Conservation (phyloP, 2,888 invertebrate genomes). For the Nemotelus pantherinus region DNA sequence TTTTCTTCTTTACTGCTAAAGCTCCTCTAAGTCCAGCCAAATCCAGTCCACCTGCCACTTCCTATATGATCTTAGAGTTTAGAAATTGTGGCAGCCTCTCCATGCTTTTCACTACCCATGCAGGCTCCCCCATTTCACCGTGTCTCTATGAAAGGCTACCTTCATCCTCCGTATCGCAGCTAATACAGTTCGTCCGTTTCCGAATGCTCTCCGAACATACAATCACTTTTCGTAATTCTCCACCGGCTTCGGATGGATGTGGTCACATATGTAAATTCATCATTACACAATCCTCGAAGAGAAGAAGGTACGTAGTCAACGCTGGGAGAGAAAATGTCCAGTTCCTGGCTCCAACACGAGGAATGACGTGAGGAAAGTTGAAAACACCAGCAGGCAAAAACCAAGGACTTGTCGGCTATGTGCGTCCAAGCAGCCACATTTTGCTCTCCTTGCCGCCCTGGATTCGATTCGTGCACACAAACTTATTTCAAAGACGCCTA, state of each 20-base stretch:
- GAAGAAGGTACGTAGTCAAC: neutral
- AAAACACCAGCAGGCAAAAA: constrained; percentile 8
- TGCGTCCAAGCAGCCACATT: constrained; percentile 37
- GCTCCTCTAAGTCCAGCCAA: neutral
- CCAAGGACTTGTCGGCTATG: constrained; percentile 19
- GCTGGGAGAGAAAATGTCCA: neutral
- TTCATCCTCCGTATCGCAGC: neutral
- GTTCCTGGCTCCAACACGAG: too few species aligned
- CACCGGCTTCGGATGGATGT: constrained; percentile 11
- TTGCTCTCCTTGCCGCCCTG: neutral
- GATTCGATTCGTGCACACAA: constrained; percentile 3
- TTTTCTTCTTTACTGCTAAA: neutral
- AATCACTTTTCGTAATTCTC: neutral
- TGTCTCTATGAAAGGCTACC: neutral
- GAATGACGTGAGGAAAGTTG: neutral
- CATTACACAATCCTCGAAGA: constrained; percentile 38
- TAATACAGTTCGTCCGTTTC: constrained; percentile 21
- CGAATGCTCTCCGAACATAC: neutral
- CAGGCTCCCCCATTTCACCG: neutral
- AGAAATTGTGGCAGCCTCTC: neutral
- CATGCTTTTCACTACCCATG: neutral
- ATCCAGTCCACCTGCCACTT: neutral
- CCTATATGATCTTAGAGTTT: constrained; percentile 10
- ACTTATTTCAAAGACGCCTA: constrained; percentile 38
- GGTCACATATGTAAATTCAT: constrained; percentile 44